phyloP scores from a whole-genome alignment of 2,113 vertebrate species.

The Sturnira hondurensis region DNA sequence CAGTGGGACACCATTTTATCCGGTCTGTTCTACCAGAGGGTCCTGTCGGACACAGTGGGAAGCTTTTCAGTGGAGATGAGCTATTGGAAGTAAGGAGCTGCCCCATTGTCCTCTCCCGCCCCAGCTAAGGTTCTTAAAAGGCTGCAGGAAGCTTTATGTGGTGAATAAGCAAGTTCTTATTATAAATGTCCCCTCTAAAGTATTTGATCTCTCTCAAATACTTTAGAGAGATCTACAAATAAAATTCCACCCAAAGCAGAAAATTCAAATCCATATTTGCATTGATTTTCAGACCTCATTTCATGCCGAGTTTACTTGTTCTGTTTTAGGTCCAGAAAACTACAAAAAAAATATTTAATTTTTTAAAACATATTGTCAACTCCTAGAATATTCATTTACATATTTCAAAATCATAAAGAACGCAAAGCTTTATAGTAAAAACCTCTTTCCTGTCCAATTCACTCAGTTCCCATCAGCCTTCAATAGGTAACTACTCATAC shows the following conservation, averaged over 20 bases:
- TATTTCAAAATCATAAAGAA: slow-evolving; percentile 1
- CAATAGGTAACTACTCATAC: neutral
- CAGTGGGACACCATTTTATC: slow-evolving; percentile 93
- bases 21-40: slow-evolving; percentile 95
- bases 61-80: slow-evolving; percentile 94
- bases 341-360: neutral
- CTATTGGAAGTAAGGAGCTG: slow-evolving; percentile 89
- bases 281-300: neutral
- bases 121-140: neutral
- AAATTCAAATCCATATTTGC: neutral
- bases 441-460: neutral
- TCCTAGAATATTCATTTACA: neutral
- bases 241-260: neutral
- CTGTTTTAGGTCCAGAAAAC: neutral
- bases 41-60: slow-evolving; percentile 92
- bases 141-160: neutral
- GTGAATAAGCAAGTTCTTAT: neutral
- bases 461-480: neutral
- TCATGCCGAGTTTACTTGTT: neutral
- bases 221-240: neutral
- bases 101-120: neutral
- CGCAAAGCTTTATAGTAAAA: neutral
- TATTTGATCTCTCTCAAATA: too few relatives aligned
- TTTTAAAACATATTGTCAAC: neutral
- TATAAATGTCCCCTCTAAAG: neutral